Percentiles rank a stretch among this genome's conserved stretches.
These are phyloP conservation scores for Ophonus ardosiacus DNA, from an alignment of 2,888 invertebrate species.

Conservation along the genomic window DNA sequence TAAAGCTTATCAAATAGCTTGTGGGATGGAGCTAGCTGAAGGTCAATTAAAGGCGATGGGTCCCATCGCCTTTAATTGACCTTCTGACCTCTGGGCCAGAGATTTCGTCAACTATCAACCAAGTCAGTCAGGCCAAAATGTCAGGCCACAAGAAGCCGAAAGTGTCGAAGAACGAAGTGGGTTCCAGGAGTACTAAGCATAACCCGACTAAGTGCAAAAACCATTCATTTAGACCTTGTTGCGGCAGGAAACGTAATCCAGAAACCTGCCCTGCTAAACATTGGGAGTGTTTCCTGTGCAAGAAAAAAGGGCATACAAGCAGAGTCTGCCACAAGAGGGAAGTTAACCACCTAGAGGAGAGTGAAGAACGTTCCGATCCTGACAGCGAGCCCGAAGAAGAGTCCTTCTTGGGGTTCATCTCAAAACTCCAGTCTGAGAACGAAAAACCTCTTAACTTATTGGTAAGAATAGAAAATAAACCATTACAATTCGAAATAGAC, in stretches of 20 bases:
- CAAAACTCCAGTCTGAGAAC: not conserved
- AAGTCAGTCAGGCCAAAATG: not conserved
- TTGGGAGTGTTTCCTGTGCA: conserved; percentile 53
- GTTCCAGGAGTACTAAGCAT: not conserved
- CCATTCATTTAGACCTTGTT: conserved; percentile 11
- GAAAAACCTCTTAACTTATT: conserved; percentile 20
- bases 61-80: too few relatives aligned
- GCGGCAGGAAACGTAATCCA: conserved; percentile 47
- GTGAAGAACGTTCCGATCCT: not conserved
- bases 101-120: not conserved
- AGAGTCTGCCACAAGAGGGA: conserved; percentile 20
- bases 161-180: not conserved
- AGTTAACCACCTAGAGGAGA: not conserved
- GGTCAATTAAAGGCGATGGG: not conserved
- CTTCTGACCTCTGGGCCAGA: too few relatives aligned
- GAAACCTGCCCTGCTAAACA: conserved; percentile 47
- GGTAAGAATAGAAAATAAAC: conserved; percentile 14
- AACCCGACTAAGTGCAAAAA: not conserved
- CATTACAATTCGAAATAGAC: conserved; percentile 41
- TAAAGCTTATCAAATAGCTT: not conserved
- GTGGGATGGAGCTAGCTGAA: not conserved
- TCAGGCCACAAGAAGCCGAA: not conserved
- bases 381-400: not conserved
- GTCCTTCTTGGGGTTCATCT: not conserved
- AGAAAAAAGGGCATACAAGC: conserved; percentile 40